These are phyloP conservation scores for Laothoe populi DNA, from an alignment of 2,888 invertebrate species.

Conservation along the genomic window DNA sequence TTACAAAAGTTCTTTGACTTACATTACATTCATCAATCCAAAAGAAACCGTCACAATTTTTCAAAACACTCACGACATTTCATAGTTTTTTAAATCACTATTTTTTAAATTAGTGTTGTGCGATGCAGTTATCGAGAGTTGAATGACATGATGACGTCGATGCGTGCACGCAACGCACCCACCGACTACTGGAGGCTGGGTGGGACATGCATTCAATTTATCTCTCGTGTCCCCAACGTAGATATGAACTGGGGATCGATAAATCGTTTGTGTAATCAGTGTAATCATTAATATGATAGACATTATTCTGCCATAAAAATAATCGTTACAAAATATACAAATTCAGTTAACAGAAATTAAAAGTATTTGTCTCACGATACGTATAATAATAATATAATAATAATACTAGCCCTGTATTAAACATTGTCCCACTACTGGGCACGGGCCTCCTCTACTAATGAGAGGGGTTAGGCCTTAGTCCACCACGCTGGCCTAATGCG, in stretches of 20 bases:
- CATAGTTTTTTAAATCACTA: neutral
- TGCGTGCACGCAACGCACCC: slow-evolving; percentile 47
- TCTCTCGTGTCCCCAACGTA: slow-evolving; percentile 37
- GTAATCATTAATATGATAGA: too few relatives aligned
- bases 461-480: too few relatives aligned
- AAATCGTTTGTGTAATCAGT: slow-evolving; percentile 22
- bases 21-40: slow-evolving; percentile 22
- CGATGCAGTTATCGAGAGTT: slow-evolving; percentile 37
- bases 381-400: too few relatives aligned
- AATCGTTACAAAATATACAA: too few relatives aligned
- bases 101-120: slow-evolving; percentile 27
- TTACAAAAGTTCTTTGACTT: slow-evolving; percentile 6
- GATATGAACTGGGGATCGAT: slow-evolving; percentile 28
- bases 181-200: slow-evolving; percentile 55
- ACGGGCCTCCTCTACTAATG: too few relatives aligned
- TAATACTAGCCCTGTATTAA: too few relatives aligned
- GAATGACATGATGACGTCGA: slow-evolving; percentile 41
- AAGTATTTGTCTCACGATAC: too few relatives aligned
- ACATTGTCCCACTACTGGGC: too few relatives aligned
- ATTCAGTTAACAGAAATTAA: too few relatives aligned
- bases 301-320: too few relatives aligned
- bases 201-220: slow-evolving; percentile 58
- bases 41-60: slow-evolving; percentile 18
- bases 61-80: neutral
- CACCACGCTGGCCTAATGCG: too few relatives aligned